A percentile compares a stretch with the other conserved stretches of the same genome.
These are phyloP conservation scores for human DNA, from an alignment of 2,113 vertebrate genomes.

Conservation along the genomic window DNA sequence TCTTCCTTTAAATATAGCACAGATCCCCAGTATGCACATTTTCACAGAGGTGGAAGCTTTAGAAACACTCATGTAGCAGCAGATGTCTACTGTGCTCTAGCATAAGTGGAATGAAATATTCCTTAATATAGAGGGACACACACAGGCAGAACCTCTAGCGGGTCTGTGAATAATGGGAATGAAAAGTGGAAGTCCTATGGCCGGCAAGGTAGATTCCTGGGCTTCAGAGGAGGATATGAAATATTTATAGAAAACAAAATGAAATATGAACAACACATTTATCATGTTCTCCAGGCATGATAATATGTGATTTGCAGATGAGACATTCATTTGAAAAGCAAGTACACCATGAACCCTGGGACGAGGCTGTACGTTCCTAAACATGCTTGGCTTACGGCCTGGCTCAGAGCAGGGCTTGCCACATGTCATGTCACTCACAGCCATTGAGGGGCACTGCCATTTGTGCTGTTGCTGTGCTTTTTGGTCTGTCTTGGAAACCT, in stretches of 20 bases:
- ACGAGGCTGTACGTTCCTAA: fast-evolving
- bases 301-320: no score
- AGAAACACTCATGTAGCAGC: not conserved
- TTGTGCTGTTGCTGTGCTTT: fast-evolving
- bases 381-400: not conserved
- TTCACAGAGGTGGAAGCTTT: not conserved
- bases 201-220: not conserved
- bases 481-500: not conserved
- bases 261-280: no score
- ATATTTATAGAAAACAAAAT: not conserved
- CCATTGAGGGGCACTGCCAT: no score
- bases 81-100: fast-evolving
- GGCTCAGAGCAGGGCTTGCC: not conserved
- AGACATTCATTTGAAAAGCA: not conserved
- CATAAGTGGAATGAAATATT: not conserved
- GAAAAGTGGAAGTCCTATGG: fast-evolving
- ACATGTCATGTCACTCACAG: no score
- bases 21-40: not conserved
- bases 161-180: fast-evolving
- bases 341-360: fast-evolving
- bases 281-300: not conserved
- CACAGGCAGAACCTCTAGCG: no score
- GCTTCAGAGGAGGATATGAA: not conserved
- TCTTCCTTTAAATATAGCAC: not conserved
- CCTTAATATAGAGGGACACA: fast-evolving